A percentile compares a stretch with the other conserved stretches of the same genome.
phyloP scores from a whole-genome alignment of 2,888 invertebrate genomes.

The Dasysyrphus tricinctus region DNA sequence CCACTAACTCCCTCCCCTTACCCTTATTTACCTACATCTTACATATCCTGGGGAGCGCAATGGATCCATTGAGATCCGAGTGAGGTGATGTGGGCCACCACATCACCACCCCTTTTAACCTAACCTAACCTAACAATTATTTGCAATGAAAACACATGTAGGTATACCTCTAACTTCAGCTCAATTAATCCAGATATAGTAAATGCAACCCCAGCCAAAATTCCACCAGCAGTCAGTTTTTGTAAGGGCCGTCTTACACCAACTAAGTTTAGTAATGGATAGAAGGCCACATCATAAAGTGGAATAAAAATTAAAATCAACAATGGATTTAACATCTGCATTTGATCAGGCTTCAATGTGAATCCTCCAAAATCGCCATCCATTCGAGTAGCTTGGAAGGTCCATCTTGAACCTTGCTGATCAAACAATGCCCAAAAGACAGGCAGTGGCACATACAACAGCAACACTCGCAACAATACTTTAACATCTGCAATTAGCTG shows the following conservation, averaged over 20 bases:
- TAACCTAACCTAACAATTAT: too few relatives aligned
- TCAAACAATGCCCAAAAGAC: constrained; percentile 97
- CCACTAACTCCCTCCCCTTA: too few relatives aligned
- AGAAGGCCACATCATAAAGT: constrained; percentile 90
- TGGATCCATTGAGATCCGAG: too few relatives aligned
- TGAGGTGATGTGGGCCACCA: too few relatives aligned
- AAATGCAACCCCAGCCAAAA: constrained; percentile 93
- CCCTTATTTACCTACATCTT: too few relatives aligned
- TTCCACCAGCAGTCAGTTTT: constrained; percentile 93
- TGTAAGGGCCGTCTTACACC: constrained; percentile 90
- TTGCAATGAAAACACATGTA: constrained; percentile 27
- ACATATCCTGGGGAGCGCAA: too few relatives aligned
- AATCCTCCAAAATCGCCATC: constrained; percentile 90
- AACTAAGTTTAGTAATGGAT: constrained; percentile 90
- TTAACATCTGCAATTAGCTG: constrained; percentile 90
- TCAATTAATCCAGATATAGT: constrained; percentile 94
- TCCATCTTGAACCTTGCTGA: constrained; percentile 97
- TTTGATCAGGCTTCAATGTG: constrained; percentile 94
- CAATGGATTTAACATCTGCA: constrained; percentile 96
- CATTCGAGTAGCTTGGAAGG: constrained; percentile 96
- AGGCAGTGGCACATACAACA: constrained; percentile 93
- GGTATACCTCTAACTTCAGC: constrained; percentile 88
- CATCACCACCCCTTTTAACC: too few relatives aligned
- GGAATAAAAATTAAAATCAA: constrained; percentile 94
- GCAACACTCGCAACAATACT: constrained; percentile 89